phyloP scores from a whole-genome alignment of 2,888 invertebrate genomes.

The Hirtodrosophila histrioides region DNA sequence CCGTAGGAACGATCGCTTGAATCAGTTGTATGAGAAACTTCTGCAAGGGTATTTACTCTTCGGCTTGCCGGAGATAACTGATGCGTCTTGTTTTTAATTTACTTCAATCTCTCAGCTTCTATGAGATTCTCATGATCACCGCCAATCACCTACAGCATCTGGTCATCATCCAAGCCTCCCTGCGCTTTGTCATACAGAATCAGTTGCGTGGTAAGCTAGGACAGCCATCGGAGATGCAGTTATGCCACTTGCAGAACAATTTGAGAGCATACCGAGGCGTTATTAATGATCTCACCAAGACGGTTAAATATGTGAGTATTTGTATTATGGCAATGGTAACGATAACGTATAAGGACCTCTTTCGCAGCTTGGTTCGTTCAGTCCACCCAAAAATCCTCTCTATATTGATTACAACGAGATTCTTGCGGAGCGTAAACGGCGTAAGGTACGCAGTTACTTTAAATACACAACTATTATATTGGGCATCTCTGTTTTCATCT shows the following conservation, averaged over 20 bases:
- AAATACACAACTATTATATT: slow-evolving; percentile 81
- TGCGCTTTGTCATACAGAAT: slow-evolving; percentile 75
- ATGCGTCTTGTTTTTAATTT: no score
- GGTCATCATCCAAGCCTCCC: slow-evolving; percentile 77
- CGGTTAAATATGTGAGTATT: slow-evolving; percentile 81
- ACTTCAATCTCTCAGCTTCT: slow-evolving; percentile 71
- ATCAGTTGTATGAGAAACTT: no score
- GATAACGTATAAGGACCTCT: neutral
- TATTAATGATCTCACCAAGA: slow-evolving; percentile 72
- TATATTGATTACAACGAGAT: slow-evolving; percentile 82
- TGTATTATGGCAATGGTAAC: neutral
- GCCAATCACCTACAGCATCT: slow-evolving; percentile 83
- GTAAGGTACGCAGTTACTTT: slow-evolving; percentile 72
- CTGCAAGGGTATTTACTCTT: no score
- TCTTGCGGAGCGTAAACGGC: slow-evolving; percentile 74
- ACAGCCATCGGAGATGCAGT: slow-evolving; percentile 46
- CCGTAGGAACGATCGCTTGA: no score
- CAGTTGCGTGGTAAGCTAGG: slow-evolving; percentile 63
- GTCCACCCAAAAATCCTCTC: slow-evolving; percentile 78
- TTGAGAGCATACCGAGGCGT: slow-evolving; percentile 71
- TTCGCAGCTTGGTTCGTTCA: slow-evolving; percentile 80
- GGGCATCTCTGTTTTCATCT: slow-evolving; percentile 81
- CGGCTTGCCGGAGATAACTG: no score
- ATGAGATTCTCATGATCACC: slow-evolving; percentile 82
- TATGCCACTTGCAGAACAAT: slow-evolving; percentile 58